These are phyloP conservation scores for Australoheros facetus DNA, from an alignment of 2,797 vertebrate genomes.

Conservation along the genomic window DNA sequence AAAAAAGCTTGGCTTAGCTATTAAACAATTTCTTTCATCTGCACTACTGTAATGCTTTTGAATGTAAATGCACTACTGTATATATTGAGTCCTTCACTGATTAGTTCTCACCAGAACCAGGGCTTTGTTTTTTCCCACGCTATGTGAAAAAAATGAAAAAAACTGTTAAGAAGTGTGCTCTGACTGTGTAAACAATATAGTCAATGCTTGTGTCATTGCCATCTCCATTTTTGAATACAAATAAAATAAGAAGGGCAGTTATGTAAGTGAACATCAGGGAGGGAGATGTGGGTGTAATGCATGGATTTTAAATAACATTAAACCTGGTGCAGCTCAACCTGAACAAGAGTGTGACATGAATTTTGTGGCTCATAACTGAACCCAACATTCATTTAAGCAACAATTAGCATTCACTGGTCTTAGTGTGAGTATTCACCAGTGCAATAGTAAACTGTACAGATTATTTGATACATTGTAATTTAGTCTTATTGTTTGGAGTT, in stretches of 20 bases:
- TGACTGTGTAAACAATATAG: background rate
- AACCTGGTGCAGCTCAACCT: constrained; percentile 14
- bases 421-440: constrained; percentile 19
- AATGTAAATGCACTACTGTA: too few relatives aligned
- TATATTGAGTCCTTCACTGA: constrained; percentile 4
- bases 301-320: constrained; percentile 43
- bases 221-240: constrained; percentile 31
- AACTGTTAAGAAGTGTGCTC: background rate
- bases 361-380: constrained; percentile 26
- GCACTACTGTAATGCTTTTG: background rate
- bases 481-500: too few relatives aligned
- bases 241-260: constrained; percentile 11
- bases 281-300: constrained; percentile 23
- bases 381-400: constrained; percentile 30
- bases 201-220: background rate
- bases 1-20: background rate
- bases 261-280: constrained; percentile 33
- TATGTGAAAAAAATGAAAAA: background rate
- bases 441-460: background rate
- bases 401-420: constrained; percentile 33
- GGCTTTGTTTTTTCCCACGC: background rate
- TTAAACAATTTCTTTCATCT: background rate
- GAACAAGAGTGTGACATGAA: constrained; percentile 23
- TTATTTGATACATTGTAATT: background rate
- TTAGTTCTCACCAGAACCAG: background rate